phyloP scores from a whole-genome alignment of 1,140 invertebrate genomes.

The Carposina sasakii region DNA sequence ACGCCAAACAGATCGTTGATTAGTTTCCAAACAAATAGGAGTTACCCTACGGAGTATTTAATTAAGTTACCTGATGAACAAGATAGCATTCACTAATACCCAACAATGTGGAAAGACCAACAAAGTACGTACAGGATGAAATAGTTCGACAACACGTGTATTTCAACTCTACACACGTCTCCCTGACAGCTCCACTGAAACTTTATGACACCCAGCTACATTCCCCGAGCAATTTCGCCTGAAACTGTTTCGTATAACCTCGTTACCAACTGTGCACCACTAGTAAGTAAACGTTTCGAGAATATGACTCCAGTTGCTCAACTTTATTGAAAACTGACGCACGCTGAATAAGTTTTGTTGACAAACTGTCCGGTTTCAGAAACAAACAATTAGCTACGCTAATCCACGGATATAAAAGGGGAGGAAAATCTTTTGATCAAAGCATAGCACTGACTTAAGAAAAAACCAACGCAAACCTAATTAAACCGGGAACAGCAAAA shows the following conservation, averaged over 20 bases:
- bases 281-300: constrained; percentile 45
- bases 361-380: too few relatives aligned
- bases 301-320: constrained; percentile 43
- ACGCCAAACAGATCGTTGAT: too few relatives aligned
- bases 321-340: constrained; percentile 58
- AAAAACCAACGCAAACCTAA: too few relatives aligned
- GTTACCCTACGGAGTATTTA: too few relatives aligned
- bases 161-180: constrained; percentile 43
- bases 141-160: constrained; percentile 40
- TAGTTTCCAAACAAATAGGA: too few relatives aligned
- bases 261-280: constrained; percentile 47
- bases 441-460: too few relatives aligned
- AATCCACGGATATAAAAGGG: too few relatives aligned
- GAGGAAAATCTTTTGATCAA: too few relatives aligned
- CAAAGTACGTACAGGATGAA: constrained; percentile 28
- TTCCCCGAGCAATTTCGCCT: constrained; percentile 47
- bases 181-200: constrained; percentile 40
- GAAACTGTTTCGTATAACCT: constrained; percentile 56
- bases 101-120: constrained; percentile 10
- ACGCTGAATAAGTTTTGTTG: too few relatives aligned
- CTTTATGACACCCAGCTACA: constrained; percentile 55
- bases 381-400: too few relatives aligned
- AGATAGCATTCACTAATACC: too few relatives aligned
- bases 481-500: background rate
- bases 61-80: too few relatives aligned